A percentile compares a stretch with the other conserved stretches of the same genome.
These are phyloP conservation scores for Myopa tessellatipennis DNA, from an alignment of 2,888 invertebrate species.

Conservation along the genomic window DNA sequence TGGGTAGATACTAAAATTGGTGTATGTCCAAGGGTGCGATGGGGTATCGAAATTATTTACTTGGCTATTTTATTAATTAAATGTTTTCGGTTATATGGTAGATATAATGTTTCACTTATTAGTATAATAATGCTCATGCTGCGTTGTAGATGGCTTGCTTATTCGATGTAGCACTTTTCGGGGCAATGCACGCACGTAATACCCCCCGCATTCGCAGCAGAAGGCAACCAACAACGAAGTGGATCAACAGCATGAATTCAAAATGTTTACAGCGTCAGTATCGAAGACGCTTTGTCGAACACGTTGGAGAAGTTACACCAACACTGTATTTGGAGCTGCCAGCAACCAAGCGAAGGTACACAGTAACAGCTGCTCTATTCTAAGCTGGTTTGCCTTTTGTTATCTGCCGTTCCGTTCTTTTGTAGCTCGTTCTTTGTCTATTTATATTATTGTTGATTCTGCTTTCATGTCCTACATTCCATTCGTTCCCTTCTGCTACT, in stretches of 20 bases:
- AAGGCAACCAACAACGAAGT: neutral
- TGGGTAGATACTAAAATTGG: neutral
- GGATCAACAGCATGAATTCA: slow-evolving; percentile 17
- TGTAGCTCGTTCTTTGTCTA: slow-evolving; percentile 37
- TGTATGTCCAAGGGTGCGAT: neutral
- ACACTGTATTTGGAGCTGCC: slow-evolving; percentile 8
- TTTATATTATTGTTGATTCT: slow-evolving; percentile 40
- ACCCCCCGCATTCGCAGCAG: slow-evolving; percentile 27
- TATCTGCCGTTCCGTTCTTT: slow-evolving; percentile 39
- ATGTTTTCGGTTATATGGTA: neutral
- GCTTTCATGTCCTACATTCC: slow-evolving; percentile 36
- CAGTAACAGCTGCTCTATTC: slow-evolving; percentile 41
- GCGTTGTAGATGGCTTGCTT: no score
- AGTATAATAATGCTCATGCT: neutral
- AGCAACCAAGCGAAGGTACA: slow-evolving; percentile 21
- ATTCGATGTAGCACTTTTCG: neutral
- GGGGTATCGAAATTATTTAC: neutral
- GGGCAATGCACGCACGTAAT: slow-evolving; percentile 22
- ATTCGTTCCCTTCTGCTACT: slow-evolving; percentile 30
- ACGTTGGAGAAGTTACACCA: slow-evolving; percentile 3
- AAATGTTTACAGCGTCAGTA: slow-evolving; percentile 3
- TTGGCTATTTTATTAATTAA: neutral
- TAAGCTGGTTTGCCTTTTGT: slow-evolving; percentile 16
- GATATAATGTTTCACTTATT: neutral
- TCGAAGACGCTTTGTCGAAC: neutral